Evolutionary conservation across 2,888 invertebrate genomes (phyloP), one percentile per base, ranked within the genome.

Genomic region (Steinernema scapterisci): DNA sequence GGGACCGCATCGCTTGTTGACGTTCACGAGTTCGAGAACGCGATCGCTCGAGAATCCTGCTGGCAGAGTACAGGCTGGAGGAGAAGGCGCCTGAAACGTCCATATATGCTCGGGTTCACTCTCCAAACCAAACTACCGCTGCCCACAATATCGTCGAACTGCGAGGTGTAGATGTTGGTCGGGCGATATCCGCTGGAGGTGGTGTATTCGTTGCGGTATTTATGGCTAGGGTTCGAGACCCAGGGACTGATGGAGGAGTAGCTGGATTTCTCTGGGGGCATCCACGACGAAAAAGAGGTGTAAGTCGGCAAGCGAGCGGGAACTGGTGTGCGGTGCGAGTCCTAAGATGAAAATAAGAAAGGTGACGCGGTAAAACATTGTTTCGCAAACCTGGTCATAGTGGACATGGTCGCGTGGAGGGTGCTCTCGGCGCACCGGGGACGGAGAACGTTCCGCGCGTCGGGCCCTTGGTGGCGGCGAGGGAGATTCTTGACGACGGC

Each of bases 11-110:
- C 23, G 86, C 86, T 70, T 82, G 82, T 27, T 81, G 80, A 71
- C 87, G 86, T 82, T 87, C 86, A 76, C 87, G 86, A 71, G 87
- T 85, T 44, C 87, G 84, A 54, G 84, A 83, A 74, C 87, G 84
- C 11, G 84, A 84, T 70, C 87, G 84, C 76, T 87, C 86, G 46
- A 87, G 79, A 75, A 87, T 78, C 6, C 87, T 81, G 54, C 80
- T 82, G 13, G 87, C 84, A 6, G 87, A 80, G 73, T 87, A 87
- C 38, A 87, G 82, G 70, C 83, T 84, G 45, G 80, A 81, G 43
- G 86, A 85, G 80, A 86, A 86, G 27, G 86, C 82, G 23, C 86
- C 82, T 82, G 31, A 72, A 13, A 45, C 11, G 19, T 25, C 56
- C 52, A 16, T 23, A 25, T 56, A 38, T 70, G 27, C 23, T 44